Evolutionary conservation across 1,140 invertebrate species (phyloP), one percentile per base, ranked within the genome.

Genomic region (Leptinotarsa texana): DNA sequence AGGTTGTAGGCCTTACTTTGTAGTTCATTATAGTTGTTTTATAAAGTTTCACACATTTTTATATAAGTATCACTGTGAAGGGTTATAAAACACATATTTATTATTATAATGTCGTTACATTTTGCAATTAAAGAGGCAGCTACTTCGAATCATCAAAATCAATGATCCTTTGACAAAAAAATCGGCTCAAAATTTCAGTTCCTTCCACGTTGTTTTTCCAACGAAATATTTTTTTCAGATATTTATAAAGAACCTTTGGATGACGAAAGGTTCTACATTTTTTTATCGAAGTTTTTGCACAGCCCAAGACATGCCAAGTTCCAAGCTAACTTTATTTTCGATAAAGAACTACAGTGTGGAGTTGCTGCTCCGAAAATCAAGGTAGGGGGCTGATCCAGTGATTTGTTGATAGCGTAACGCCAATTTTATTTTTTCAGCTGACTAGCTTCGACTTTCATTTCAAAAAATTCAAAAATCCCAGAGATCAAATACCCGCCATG

Each of bases 401-500:
- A 42, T 42, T 42, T 42, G 33, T 42, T 3, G 33, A 11, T 47
- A 69, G 1, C 24, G 13, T 67, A 42, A 5, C 33, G 33, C 33
- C 11, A 42, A 42, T 0, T 42, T 11, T 61, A 63, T 13, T 69
- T 73, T 77, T 83, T 51, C 71, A 86, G 82, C 83, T 89, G 57
- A 87, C 91, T 0, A 89, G 85, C 21, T 87, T 93, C 75, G 86
- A 89, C 68, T 93, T 93, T 77, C 87, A 84, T 24, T 93, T 92
- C 74, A 84, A 79, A 13, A 85, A 83, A 79, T 92, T 93, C 76
- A 63, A 80, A 18, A 88, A 89, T 3, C 91, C 92, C 0, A 84
- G 90, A 61, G 86, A 93, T 74, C 92, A 93, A 85, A 87, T 95
- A 48, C 90, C 91, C n/a, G 93, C 92, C 1, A 94, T 93, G 92